Evolutionary conservation across 2,888 invertebrate species (phyloP).

Genomic region (Atrina japonica): DNA sequence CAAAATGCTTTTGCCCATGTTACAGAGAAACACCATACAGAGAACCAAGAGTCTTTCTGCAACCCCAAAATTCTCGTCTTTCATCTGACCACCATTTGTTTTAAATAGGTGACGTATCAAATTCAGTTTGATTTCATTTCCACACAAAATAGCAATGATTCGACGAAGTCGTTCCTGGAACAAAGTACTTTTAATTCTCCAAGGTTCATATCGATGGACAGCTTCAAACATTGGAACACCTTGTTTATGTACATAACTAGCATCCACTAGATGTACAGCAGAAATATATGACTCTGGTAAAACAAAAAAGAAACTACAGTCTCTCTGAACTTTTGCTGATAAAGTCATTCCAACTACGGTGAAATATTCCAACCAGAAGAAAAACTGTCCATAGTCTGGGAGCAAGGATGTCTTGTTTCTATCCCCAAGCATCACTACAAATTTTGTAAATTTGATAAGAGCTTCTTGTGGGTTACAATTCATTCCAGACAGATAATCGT

Average conservation of each 20-base stretch:
- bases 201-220: constrained; percentile 39
- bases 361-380: constrained; percentile 66
- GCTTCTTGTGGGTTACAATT: constrained; percentile 56
- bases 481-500: constrained; percentile 32
- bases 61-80: constrained; percentile 29
- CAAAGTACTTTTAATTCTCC: background rate
- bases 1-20: constrained; percentile 54
- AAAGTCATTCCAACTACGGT: constrained; percentile 52
- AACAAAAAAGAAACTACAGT: constrained; percentile 42
- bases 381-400: constrained; percentile 54
- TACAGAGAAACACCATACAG: constrained; percentile 54
- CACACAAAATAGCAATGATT: constrained; percentile 45
- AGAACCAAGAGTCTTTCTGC: constrained; percentile 63
- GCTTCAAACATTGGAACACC: constrained; percentile 36
- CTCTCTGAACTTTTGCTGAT: constrained; percentile 45
- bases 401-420: constrained; percentile 38
- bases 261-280: constrained; percentile 51
- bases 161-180: constrained; percentile 45
- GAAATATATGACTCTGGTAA: constrained; percentile 55
- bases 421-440: constrained; percentile 46
- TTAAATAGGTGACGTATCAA: constrained; percentile 40
- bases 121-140: constrained; percentile 36
- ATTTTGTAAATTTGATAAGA: constrained; percentile 61
- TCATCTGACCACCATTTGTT: constrained; percentile 4
- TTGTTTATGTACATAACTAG: constrained; percentile 44